These are phyloP conservation scores for Limenitis camilla DNA, from an alignment of 2,888 invertebrate genomes.

Conservation along the genomic window DNA sequence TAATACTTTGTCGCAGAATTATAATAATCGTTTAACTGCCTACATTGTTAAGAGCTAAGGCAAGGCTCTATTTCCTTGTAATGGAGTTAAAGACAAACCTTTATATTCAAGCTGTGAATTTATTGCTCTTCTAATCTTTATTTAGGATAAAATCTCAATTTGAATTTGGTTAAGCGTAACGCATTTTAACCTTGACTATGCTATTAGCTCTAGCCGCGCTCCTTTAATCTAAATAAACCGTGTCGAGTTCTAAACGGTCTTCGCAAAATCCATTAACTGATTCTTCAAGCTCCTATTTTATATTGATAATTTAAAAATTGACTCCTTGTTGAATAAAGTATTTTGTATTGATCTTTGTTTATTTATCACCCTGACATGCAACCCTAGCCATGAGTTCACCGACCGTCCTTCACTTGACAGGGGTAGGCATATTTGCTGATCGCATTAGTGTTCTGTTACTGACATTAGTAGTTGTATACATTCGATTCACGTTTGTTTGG, in stretches of 20 bases:
- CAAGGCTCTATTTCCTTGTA: neutral
- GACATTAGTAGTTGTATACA: neutral
- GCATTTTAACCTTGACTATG: constrained; percentile 1
- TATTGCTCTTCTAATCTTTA: neutral
- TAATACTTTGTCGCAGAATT: constrained; percentile 17
- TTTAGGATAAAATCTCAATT: neutral
- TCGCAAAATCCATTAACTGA: neutral
- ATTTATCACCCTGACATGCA: no score
- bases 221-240: constrained; percentile 3
- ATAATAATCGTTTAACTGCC: constrained; percentile 1
- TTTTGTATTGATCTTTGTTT: no score
- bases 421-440: constrained; percentile 43
- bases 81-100: neutral
- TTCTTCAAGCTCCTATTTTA: neutral
- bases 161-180: constrained; percentile 2
- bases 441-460: constrained; percentile 32
- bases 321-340: no score
- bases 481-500: neutral
- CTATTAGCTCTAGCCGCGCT: neutral
- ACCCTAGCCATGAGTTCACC: no score
- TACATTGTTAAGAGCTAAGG: neutral
- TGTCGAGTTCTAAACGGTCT: neutral
- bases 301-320: no score
- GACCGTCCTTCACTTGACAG: constrained; percentile 48
- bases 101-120: neutral